Base-by-base conservation (phyloP, 2,888 invertebrate genomes). In the Oligia latruncula region DNA sequence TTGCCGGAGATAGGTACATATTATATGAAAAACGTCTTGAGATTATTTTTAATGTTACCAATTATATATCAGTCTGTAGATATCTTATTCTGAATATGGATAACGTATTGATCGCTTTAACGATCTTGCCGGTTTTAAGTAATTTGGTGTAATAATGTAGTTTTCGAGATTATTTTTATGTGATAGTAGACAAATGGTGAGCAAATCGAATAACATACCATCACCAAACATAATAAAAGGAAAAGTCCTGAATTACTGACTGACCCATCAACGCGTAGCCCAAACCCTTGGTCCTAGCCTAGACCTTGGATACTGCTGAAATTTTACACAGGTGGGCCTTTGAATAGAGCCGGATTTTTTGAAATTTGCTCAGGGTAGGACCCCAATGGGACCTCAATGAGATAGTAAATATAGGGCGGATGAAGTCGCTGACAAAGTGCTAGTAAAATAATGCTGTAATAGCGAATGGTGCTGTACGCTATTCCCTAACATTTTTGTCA, bases 1-100 rank as follows among this genome's bases (percentile, higher is more conserved):
- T 70, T 8, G n/a, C 2, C 4, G 17, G 17, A 55, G 9, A 23
- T 40, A 40, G 40, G 40, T 40, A 40, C 40, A 40, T 64, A 13
- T 23, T 29, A 29, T 29, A 40, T 23, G 49, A 29, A 58, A 3
- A 71, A 40, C 29, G 4, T 62, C 23, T 20, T 78, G 71, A 62
- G 23, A 71, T 58, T 46, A 60, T 46, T 72, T n/a, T 64, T 29
- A 52, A 52, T 35, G 40, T 78, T 43, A 55, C 40, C 40, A 43
- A 20, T 35, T 49, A 81, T 52, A 67, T 64, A 74, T 65, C 64
- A 52, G 64, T 23, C 40, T 15, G 43, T 60, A 23, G 20, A 52
- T 52, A 35, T 72, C 62, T 23, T 4, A 71, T 52, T 1, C 17
- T 46, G 35, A 20, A 35, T 11, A 46, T 35, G 52, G 23, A 29